These are phyloP conservation scores for Trachelus tabidus DNA, from an alignment of 2,888 invertebrate species.

Conservation along the genomic window DNA sequence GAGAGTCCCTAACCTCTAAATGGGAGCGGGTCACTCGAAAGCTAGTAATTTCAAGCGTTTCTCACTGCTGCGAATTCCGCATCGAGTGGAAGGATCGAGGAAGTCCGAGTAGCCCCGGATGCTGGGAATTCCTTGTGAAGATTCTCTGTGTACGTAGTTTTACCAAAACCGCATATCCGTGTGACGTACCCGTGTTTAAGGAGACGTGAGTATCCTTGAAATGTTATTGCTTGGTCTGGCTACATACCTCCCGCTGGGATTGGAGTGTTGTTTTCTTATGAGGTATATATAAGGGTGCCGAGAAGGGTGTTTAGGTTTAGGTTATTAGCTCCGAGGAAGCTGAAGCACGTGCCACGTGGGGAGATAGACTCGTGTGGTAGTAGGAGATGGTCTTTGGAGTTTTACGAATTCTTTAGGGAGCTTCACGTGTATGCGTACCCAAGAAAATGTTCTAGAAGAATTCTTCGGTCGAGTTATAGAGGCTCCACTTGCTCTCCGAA, in stretches of 20 bases:
- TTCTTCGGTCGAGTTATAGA: neutral
- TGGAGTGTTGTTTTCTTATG: neutral
- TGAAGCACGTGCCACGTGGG: neutral
- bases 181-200: neutral
- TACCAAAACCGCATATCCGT: neutral
- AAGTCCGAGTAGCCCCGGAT: neutral
- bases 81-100: neutral
- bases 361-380: neutral
- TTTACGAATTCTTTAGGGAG: neutral
- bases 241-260: neutral
- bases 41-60: neutral
- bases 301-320: neutral
- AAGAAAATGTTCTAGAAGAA: neutral
- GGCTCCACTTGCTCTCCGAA: neutral
- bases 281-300: neutral
- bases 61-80: neutral
- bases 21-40: neutral
- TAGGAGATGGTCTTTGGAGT: neutral
- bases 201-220: neutral
- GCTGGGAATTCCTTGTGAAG: neutral
- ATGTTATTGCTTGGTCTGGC: slow-evolving; percentile 5
- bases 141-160: neutral
- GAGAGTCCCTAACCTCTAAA: neutral
- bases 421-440: neutral
- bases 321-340: neutral